Conservation (phyloP, 2,797 vertebrate genomes). For the Pseudomugil tenellus region DNA sequence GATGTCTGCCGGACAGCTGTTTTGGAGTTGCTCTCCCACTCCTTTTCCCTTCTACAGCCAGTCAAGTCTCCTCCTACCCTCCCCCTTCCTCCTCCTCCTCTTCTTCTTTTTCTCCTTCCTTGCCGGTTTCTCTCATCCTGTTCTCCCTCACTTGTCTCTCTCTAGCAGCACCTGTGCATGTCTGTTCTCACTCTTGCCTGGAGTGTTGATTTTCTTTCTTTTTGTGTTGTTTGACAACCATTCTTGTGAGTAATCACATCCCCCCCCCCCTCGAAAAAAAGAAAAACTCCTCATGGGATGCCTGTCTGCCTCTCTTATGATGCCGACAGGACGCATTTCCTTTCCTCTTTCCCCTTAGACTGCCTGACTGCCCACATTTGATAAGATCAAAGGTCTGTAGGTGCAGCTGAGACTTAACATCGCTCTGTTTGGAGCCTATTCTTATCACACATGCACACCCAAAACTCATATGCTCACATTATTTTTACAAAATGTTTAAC, state of each 20-base stretch:
- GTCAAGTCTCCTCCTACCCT: constrained; percentile 78
- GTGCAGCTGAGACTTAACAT: constrained; percentile 50
- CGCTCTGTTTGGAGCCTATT: constrained; percentile 28
- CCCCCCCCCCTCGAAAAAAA: constrained; percentile 32
- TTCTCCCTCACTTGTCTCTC: constrained; percentile 29
- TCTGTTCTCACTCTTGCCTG: constrained; percentile 51
- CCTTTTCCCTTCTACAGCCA: constrained; percentile 70
- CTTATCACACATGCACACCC: constrained; percentile 35
- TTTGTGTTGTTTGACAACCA: constrained; percentile 50
- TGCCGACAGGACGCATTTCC: not conserved
- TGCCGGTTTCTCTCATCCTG: constrained; percentile 21
- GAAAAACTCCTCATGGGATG: constrained; percentile 46
- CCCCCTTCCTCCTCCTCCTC: constrained; percentile 38
- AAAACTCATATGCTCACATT: constrained; percentile 24
- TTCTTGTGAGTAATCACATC: constrained; percentile 48
- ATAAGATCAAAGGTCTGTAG: constrained; percentile 61
- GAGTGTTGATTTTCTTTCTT: constrained; percentile 39
- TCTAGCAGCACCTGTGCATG: constrained; percentile 77
- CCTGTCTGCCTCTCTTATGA: constrained; percentile 34
- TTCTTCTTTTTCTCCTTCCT: constrained; percentile 32
- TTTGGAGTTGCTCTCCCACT: constrained; percentile 79
- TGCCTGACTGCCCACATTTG: constrained; percentile 54
- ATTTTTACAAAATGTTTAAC: constrained; percentile 16
- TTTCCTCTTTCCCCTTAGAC: constrained; percentile 34
- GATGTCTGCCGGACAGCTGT: constrained; percentile 85